A percentile compares a stretch with the other conserved stretches of the same genome.
Conservation (phyloP, 2,797 vertebrate species). For the Sebastes baramenuke region DNA sequence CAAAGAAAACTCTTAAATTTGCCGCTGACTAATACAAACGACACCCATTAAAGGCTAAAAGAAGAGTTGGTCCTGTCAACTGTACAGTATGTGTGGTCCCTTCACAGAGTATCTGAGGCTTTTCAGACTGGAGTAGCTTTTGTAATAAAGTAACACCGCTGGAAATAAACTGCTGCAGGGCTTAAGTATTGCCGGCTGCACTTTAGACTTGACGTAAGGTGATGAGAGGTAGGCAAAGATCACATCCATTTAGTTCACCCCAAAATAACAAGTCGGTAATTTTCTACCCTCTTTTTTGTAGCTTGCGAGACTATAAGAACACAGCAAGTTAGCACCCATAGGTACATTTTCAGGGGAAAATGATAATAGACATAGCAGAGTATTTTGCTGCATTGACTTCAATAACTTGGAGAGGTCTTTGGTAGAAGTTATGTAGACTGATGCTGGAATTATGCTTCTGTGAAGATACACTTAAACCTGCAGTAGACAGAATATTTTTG, state of each 20-base stretch:
- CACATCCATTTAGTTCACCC: conserved; percentile 8
- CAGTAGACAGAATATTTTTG: too few relatives aligned
- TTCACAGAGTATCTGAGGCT: conserved; percentile 3
- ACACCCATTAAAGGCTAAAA: conserved; percentile 44
- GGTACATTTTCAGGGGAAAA: not conserved
- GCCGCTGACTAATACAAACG: conserved; percentile 56
- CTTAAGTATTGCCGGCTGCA: conserved; percentile 22
- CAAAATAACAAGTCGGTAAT: conserved; percentile 17
- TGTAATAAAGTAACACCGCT: conserved; percentile 42
- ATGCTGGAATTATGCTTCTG: not conserved
- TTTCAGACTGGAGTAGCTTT: conserved; percentile 33
- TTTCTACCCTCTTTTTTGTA: not conserved
- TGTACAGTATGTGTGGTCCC: conserved; percentile 70
- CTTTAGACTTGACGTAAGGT: conserved; percentile 12
- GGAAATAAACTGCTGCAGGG: conserved; percentile 35
- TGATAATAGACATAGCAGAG: not conserved
- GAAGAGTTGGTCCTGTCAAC: conserved; percentile 44
- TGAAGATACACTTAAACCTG: not conserved
- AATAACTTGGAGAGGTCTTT: not conserved
- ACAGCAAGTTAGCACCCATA: not conserved
- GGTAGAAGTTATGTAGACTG: not conserved
- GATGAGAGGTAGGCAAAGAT: conserved; percentile 22
- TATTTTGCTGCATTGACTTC: not conserved
- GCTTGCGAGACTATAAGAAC: not conserved
- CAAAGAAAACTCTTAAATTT: conserved; percentile 59